Percentiles rank a stretch among this genome's conserved stretches.
Evolutionary conservation across 30 jellyfish, hydroid and myxozoan species (phyloP).

Genomic region (Mastigias papua): DNA sequence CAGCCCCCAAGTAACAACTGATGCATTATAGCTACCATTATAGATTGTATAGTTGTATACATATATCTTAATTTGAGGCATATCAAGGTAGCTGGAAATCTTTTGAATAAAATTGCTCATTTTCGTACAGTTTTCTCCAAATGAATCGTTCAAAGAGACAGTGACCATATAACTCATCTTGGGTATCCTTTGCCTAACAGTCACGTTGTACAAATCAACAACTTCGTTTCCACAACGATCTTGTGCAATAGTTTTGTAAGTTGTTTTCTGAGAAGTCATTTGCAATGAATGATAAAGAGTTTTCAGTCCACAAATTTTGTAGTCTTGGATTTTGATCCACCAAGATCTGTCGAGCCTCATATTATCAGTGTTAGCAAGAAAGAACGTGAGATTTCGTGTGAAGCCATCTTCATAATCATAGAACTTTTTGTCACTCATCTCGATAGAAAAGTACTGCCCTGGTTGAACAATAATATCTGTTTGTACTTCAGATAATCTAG

Average conservation of each 20-base stretch:
- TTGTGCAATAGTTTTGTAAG: slow-evolving; percentile 65
- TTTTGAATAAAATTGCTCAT: slow-evolving; percentile 35
- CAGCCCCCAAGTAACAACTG: slow-evolving; percentile 81
- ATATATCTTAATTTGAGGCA: slow-evolving; percentile 10
- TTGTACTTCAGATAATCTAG: slow-evolving; percentile 18
- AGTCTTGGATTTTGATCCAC: slow-evolving; percentile 80
- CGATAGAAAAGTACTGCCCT: slow-evolving; percentile 70
- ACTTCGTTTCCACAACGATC: slow-evolving; percentile 77
- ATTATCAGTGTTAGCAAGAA: slow-evolving; percentile 8
- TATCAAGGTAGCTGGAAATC: slow-evolving; percentile 62
- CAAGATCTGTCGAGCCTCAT: background rate
- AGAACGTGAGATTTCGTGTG: slow-evolving; percentile 70
- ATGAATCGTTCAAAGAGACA: slow-evolving; percentile 25
- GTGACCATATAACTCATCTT: slow-evolving; percentile 27
- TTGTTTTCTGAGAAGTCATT: background rate
- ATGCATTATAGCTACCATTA: slow-evolving; percentile 43
- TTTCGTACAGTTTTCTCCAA: slow-evolving; percentile 75
- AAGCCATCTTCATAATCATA: slow-evolving; percentile 81
- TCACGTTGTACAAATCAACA: slow-evolving; percentile 48
- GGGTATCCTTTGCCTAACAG: slow-evolving; percentile 26
- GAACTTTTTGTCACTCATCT: slow-evolving; percentile 71
- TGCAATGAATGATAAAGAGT: slow-evolving; percentile 4
- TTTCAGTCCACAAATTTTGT: slow-evolving; percentile 74
- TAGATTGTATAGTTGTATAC: slow-evolving; percentile 31
- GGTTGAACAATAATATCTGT: slow-evolving; percentile 49